phyloP scores from a whole-genome alignment of 2,888 invertebrate species.

The Calliopum simillimum region DNA sequence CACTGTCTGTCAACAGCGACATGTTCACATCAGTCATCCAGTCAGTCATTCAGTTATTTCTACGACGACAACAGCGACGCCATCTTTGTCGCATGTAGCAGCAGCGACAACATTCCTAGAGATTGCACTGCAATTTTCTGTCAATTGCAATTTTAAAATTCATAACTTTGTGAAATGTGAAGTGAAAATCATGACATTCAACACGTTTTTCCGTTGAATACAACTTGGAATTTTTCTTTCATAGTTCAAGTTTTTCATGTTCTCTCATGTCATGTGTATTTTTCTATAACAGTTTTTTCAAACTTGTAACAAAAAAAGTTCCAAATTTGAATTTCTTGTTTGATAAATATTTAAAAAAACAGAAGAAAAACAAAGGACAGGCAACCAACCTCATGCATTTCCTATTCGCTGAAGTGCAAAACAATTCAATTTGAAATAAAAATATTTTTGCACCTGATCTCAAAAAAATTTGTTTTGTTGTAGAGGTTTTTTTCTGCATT shows the following conservation, averaged over 20 bases:
- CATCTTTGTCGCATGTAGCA: background rate
- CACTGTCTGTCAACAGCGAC: no score
- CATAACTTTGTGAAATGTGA: background rate
- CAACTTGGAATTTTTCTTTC: no score
- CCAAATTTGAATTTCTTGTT: no score
- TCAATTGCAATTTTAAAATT: conserved; percentile 17
- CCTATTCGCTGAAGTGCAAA: conserved; percentile 39
- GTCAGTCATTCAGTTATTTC: no score
- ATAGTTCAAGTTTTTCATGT: no score
- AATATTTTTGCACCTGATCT: conserved; percentile 50
- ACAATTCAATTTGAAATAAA: conserved; percentile 50
- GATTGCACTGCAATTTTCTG: background rate
- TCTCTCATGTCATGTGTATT: no score
- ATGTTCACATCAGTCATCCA: no score
- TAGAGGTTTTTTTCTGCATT: conserved; percentile 11
- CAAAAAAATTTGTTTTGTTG: conserved; percentile 33
- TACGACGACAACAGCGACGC: background rate
- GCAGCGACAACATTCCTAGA: background rate
- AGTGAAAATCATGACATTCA: background rate
- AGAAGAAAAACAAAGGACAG: conserved; percentile 36
- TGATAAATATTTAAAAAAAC: background rate
- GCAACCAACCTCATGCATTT: conserved; percentile 31
- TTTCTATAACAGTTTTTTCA: no score
- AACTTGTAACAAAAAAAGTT: no score
- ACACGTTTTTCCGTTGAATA: no score